Conservation (phyloP, 2,113 vertebrate species). For the Anthoscopus minutus region DNA sequence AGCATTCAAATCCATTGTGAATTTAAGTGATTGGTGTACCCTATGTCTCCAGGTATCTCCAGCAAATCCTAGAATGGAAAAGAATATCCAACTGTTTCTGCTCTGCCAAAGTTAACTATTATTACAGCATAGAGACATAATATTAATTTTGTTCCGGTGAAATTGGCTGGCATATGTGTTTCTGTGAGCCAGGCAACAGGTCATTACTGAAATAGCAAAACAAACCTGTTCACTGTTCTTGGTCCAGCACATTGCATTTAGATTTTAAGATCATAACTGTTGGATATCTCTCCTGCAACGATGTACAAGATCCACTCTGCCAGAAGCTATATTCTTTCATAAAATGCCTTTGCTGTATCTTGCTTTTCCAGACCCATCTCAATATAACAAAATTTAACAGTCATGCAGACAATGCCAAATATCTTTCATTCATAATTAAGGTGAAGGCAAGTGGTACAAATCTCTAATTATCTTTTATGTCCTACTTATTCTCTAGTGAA, state of each 20-base stretch:
- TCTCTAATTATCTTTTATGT: constrained; percentile 67
- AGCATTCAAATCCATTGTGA: not conserved
- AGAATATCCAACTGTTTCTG: constrained; percentile 27
- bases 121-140: constrained; percentile 53
- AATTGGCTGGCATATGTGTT: constrained; percentile 66
- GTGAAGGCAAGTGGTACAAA: constrained; percentile 62
- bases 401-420: constrained; percentile 46
- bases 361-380: constrained; percentile 38
- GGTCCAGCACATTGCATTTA: constrained; percentile 52
- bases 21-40: not conserved
- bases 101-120: constrained; percentile 64
- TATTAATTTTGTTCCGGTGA: constrained; percentile 65
- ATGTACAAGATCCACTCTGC: constrained; percentile 24
- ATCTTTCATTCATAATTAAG: constrained; percentile 64
- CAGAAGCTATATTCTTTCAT: constrained; percentile 45
- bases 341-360: constrained; percentile 46
- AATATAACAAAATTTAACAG: constrained; percentile 49
- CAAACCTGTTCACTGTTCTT: constrained; percentile 28
- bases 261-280: constrained; percentile 50
- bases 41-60: not conserved
- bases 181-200: constrained; percentile 59
- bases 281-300: constrained; percentile 45
- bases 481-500: constrained; percentile 67
- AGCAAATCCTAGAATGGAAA: constrained; percentile 23
- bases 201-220: constrained; percentile 65